Conservation (phyloP, 1,140 invertebrate species). For the Oryctes rhinoceros region DNA sequence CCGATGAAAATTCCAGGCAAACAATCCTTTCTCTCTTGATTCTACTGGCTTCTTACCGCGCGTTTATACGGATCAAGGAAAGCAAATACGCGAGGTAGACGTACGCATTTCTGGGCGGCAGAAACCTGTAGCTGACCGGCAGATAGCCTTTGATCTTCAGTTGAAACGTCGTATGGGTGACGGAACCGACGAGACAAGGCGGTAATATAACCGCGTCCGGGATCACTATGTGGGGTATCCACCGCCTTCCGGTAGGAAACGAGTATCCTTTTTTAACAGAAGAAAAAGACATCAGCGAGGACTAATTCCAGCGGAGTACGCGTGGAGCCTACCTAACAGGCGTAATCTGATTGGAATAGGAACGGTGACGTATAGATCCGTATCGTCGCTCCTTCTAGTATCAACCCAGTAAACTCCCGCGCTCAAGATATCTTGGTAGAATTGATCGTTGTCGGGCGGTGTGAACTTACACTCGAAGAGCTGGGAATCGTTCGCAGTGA, state of each 20-base stretch:
- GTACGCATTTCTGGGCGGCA: slow-evolving; percentile 51
- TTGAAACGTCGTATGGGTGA: slow-evolving; percentile 47
- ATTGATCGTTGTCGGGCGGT: slow-evolving; percentile 40
- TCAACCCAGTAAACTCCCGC: slow-evolving; percentile 42
- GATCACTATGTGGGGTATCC: slow-evolving; percentile 49
- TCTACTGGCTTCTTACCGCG: too few relatives aligned
- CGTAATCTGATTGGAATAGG: slow-evolving; percentile 43
- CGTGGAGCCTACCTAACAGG: slow-evolving; percentile 14
- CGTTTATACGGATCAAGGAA: too few relatives aligned
- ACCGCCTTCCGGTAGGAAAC: slow-evolving; percentile 50
- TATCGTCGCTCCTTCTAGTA: neutral
- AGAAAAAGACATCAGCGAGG: slow-evolving; percentile 12
- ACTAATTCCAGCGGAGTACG: too few relatives aligned
- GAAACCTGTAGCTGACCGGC: slow-evolving; percentile 50
- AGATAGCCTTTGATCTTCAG: slow-evolving; percentile 50
- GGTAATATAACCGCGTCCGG: slow-evolving; percentile 49
- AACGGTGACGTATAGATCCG: slow-evolving; percentile 25
- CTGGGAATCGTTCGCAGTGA: slow-evolving; percentile 43
- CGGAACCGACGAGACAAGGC: slow-evolving; percentile 45
- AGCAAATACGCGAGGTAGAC: slow-evolving; percentile 13
- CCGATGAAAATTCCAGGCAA: too few relatives aligned
- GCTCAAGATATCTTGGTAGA: slow-evolving; percentile 40
- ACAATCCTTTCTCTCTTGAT: too few relatives aligned
- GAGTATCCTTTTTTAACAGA: slow-evolving; percentile 48
- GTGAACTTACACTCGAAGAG: slow-evolving; percentile 50